Percentiles rank a stretch among this genome's conserved stretches.
These are phyloP conservation scores for Salpingus planirostris DNA, from an alignment of 2,888 invertebrate species.

Conservation along the genomic window DNA sequence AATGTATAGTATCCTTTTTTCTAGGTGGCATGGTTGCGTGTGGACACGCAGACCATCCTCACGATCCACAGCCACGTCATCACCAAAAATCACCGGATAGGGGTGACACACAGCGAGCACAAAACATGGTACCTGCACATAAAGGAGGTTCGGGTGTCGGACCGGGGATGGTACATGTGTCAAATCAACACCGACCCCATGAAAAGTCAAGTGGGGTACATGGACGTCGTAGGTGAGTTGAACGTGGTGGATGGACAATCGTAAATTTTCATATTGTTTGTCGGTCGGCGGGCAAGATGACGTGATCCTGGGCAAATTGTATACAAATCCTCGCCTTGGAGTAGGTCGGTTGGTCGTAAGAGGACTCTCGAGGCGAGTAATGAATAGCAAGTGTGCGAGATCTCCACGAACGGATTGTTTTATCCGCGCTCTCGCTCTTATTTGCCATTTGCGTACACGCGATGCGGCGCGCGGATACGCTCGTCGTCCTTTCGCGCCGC, in stretches of 20 bases:
- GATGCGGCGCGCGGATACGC: constrained; percentile 13
- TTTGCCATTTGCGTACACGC: constrained; percentile 12
- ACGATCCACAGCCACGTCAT: constrained; percentile 87
- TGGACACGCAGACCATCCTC: constrained; percentile 85
- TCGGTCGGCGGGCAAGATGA: constrained; percentile 22
- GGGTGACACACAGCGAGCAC: constrained; percentile 76
- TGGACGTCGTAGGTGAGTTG: constrained; percentile 58
- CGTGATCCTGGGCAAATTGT: constrained; percentile 27
- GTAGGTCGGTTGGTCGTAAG: constrained; percentile 26
- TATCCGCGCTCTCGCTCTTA: constrained; percentile 21
- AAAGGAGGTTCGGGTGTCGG: constrained; percentile 71
- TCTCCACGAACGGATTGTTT: constrained; percentile 25
- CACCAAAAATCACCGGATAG: constrained; percentile 79
- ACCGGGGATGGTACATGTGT: constrained; percentile 89
- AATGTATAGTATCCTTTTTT: too few species aligned
- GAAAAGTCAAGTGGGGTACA: constrained; percentile 59
- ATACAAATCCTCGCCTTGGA: constrained; percentile 26
- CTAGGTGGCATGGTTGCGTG: constrained; percentile 82
- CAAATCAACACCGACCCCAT: constrained; percentile 87
- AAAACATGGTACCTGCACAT: constrained; percentile 83
- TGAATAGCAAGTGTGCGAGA: constrained; percentile 22
- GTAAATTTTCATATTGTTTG: too few species aligned
- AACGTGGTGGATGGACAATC: too few species aligned
- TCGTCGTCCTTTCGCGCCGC: constrained; percentile 20
- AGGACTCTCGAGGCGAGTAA: constrained; percentile 30